Evolutionary conservation across 2,797 vertebrate species (phyloP), one percentile per base, ranked within the genome.

Genomic region (Somateria mollissima): DNA sequence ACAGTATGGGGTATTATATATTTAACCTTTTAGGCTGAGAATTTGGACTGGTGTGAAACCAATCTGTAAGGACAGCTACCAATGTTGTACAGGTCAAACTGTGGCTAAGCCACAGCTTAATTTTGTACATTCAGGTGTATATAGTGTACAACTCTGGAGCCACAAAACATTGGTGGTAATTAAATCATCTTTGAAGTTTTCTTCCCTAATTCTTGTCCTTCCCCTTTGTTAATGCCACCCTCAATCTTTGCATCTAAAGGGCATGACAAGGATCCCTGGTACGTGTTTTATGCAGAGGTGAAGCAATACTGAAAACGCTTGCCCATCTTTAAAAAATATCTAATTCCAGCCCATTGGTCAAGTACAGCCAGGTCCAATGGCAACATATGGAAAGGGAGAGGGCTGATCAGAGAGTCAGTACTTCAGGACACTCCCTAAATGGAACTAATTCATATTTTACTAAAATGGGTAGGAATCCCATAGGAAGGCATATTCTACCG

Each of bases 21-120:
- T 96, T 95, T 98, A 97, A 97, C 97, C 94, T 97, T 97, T 95
- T 41, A 95, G 95, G 95, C 69, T 67, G 75, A 64, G 79, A 93
- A 92, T 97, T 96, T 89, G 94, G 92, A 57, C 80, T 83, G 37
- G 78, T 95, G 78, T 89, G 80, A 96, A 97, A 92, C 89, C 84
- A 95, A 92, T 96, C 94, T 91, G 72, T 92, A 80, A 95, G 95
- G 90, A 89, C 43, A 93, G 74, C 85, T 94, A 95, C 90, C 81
- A 92, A 89, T 96, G 93, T 47, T 84, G 62, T 67, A 77, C 83
- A 89, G 88, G 94, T 95, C 90, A 97, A 96, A 97, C 64, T 89
- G 92, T 86, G 86, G 32, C 53, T 90, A 95, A 92, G 73, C 92
- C 57, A 71, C 34, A 82, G 39, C 72, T 96, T 95, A 95, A 92